These are phyloP conservation scores for Mesorhabditis belari DNA, from an alignment of 2,888 invertebrate species.

Conservation along the genomic window DNA sequence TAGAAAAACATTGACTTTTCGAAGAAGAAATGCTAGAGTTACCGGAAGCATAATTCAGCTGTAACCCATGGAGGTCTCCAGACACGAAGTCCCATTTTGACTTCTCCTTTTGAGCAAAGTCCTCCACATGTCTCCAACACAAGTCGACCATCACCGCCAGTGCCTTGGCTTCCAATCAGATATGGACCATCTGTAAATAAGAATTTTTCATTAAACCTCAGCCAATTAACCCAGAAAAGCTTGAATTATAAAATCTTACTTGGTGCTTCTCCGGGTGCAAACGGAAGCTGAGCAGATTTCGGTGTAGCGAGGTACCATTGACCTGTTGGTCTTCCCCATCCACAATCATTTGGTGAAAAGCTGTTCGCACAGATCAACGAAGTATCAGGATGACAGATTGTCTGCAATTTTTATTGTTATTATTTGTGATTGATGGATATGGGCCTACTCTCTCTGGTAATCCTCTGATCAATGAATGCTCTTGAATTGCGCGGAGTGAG, in stretches of 20 bases:
- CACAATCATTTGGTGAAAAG: constrained; percentile 8
- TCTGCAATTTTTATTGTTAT: neutral
- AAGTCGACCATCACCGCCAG: constrained; percentile 6
- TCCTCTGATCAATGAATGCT: constrained; percentile 9
- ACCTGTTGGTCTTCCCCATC: constrained; percentile 21
- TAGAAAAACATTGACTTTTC: constrained; percentile 7
- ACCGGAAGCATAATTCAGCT: constrained; percentile 30
- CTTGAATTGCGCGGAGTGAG: constrained; percentile 8
- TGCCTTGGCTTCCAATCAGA: constrained; percentile 12
- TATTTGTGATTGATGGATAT: neutral
- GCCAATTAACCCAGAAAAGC: neutral
- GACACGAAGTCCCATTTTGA: constrained; percentile 18
- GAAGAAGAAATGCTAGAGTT: neutral
- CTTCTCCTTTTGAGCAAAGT: constrained; percentile 18
- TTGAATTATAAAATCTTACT: constrained; percentile 6
- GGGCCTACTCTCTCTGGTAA: neutral
- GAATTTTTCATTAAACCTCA: neutral
- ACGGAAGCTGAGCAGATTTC: constrained; percentile 12
- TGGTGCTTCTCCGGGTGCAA: constrained; percentile 14
- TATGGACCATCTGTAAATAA: constrained; percentile 12
- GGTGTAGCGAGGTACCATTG: constrained; percentile 22
- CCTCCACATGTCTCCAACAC: constrained; percentile 18
- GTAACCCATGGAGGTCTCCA: constrained; percentile 23
- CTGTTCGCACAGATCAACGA: constrained; percentile 6
- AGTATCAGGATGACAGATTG: neutral